Percentiles rank a stretch among this genome's conserved stretches.
Conservation (phyloP, 2,888 invertebrate genomes). For the Ernsta delagoae region DNA sequence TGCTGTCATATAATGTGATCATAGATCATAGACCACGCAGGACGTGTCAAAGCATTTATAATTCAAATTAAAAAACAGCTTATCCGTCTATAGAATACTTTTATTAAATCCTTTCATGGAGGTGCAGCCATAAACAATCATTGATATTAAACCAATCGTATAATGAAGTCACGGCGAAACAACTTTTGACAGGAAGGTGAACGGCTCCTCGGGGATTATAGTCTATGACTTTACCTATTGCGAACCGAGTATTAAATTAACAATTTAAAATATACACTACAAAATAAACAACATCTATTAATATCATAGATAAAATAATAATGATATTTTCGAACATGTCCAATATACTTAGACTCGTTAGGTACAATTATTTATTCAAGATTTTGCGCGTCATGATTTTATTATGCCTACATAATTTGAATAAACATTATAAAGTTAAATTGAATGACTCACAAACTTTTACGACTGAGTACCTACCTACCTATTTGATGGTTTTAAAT, state of each 20-base stretch:
- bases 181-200: conserved; percentile 12
- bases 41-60: conserved; percentile 17
- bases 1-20: background rate
- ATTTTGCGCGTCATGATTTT: background rate
- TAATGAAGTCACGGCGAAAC: conserved; percentile 12
- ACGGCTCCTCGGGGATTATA: background rate
- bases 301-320: background rate
- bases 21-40: background rate
- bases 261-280: background rate
- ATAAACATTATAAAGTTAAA: conserved; percentile 5
- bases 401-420: background rate
- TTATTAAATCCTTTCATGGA: conserved; percentile 6
- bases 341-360: background rate
- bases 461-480: background rate
- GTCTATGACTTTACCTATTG: background rate
- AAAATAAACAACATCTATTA: background rate
- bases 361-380: too few species aligned
- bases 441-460: conserved; percentile 10
- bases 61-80: conserved; percentile 19
- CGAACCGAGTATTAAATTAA: background rate
- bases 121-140: conserved; percentile 5
- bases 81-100: conserved; percentile 3
- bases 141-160: background rate
- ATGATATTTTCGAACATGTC: background rate
- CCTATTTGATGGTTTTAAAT: too few species aligned